A percentile compares a stretch with the other conserved stretches of the same genome.
Conservation (phyloP, 1,140 invertebrate species). For the Drosophila repletoides region DNA sequence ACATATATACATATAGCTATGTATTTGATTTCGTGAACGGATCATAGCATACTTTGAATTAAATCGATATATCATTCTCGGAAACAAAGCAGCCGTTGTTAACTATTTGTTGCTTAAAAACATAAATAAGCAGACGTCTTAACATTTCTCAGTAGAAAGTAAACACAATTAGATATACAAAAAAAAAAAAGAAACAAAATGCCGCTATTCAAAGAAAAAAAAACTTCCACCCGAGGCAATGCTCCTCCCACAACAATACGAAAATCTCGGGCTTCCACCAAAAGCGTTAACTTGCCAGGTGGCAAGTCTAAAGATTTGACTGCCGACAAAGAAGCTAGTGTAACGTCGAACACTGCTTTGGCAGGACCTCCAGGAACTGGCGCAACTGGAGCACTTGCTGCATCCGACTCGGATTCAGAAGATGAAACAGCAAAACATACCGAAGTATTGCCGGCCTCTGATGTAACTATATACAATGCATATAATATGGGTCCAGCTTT, state of each 20-base stretch:
- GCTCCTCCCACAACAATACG: background rate
- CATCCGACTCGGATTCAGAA: conserved; percentile 9
- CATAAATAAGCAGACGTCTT: too few species aligned
- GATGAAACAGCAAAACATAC: background rate
- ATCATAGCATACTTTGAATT: too few species aligned
- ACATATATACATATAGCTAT: too few species aligned
- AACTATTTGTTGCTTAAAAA: too few species aligned
- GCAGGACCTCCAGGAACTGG: too few species aligned
- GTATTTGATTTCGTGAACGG: too few species aligned
- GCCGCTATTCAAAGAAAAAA: background rate
- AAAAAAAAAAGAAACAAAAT: background rate
- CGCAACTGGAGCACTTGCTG: background rate
- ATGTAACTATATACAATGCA: conserved; percentile 55
- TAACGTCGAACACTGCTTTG: too few species aligned
- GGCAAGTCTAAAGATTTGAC: background rate
- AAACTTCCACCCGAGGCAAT: background rate
- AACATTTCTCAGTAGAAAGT: too few species aligned
- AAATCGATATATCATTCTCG: too few species aligned
- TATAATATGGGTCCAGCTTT: conserved; percentile 61
- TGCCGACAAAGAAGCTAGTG: too few species aligned
- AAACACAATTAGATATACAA: too few species aligned
- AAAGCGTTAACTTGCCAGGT: background rate
- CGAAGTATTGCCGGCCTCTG: conserved; percentile 25
- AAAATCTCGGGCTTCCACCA: background rate
- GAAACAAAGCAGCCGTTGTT: too few species aligned